Percentiles rank a stretch among this genome's conserved stretches.
Conservation (phyloP, 2,797 vertebrate genomes). For the Neosalanx taihuensis region DNA sequence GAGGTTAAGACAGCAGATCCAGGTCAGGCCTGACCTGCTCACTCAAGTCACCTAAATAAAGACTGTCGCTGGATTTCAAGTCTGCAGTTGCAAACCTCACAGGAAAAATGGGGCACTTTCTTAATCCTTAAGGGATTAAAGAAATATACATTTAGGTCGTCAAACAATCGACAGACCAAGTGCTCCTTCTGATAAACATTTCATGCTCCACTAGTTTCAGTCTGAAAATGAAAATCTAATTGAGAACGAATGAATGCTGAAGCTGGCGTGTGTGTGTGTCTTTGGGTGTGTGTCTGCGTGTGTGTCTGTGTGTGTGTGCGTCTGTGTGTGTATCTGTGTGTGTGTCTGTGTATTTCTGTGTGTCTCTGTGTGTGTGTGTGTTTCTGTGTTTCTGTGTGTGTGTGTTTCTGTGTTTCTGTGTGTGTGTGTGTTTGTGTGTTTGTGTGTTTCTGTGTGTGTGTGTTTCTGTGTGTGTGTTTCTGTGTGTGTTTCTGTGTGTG, state of each 20-base stretch:
- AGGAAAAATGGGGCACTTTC: conserved; percentile 51
- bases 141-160: conserved; percentile 58
- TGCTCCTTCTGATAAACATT: conserved; percentile 60
- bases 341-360: conserved; percentile 22
- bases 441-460: no score
- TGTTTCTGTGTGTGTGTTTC: no score
- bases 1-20: no score
- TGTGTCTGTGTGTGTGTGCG: conserved; percentile 10
- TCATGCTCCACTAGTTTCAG: conserved; percentile 57
- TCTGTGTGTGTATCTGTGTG: conserved; percentile 31
- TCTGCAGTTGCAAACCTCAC: conserved; percentile 43
- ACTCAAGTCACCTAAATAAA: background rate
- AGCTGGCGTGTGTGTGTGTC: conserved; percentile 33
- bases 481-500: no score
- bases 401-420: conserved; percentile 22
- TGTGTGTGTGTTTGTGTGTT: no score
- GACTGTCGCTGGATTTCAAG: conserved; percentile 42
- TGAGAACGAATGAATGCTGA: conserved; percentile 50
- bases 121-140: conserved; percentile 66
- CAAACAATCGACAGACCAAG: conserved; percentile 56
- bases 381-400: conserved; percentile 21
- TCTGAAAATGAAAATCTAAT: conserved; percentile 59
- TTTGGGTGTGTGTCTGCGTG: conserved; percentile 21
- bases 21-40: background rate
- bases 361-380: conserved; percentile 25